A percentile compares a stretch with the other conserved stretches of the same genome.
phyloP scores from a whole-genome alignment of 2,797 vertebrate genomes.

The Acomys russatus region DNA sequence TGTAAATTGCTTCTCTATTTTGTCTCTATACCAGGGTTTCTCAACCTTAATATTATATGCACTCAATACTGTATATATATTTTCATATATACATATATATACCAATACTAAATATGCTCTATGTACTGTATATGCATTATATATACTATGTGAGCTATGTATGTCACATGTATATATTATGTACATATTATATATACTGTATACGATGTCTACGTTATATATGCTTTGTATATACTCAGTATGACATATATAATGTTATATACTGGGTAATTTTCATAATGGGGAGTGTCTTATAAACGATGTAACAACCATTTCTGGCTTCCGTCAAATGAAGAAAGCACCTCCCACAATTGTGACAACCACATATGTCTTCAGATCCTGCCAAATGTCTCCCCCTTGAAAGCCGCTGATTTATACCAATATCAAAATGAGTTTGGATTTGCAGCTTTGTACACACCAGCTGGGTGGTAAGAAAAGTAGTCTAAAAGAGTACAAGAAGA shows the following conservation, averaged over 20 bases:
- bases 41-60: neutral
- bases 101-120: too few relatives aligned
- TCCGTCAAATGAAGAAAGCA: neutral
- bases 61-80: neutral
- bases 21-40: neutral
- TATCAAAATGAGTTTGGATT: constrained; percentile 54
- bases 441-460: constrained; percentile 9
- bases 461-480: neutral
- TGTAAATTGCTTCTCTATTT: constrained; percentile 21
- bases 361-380: neutral
- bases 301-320: neutral
- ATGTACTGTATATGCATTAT: too few relatives aligned
- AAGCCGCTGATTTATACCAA: constrained; percentile 39
- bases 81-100: too few relatives aligned
- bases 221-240: too few relatives aligned
- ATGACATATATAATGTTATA: too few relatives aligned
- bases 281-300: neutral
- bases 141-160: too few relatives aligned
- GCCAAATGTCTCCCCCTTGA: constrained; percentile 1
- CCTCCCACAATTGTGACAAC: neutral
- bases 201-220: too few relatives aligned
- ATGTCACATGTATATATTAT: too few relatives aligned
- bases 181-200: too few relatives aligned
- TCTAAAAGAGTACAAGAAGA: constrained; percentile 6
- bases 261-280: neutral